Evolutionary conservation across 2,888 invertebrate genomes (phyloP), one percentile per base, ranked within the genome.

Genomic region (Temnothorax unifasciatus): DNA sequence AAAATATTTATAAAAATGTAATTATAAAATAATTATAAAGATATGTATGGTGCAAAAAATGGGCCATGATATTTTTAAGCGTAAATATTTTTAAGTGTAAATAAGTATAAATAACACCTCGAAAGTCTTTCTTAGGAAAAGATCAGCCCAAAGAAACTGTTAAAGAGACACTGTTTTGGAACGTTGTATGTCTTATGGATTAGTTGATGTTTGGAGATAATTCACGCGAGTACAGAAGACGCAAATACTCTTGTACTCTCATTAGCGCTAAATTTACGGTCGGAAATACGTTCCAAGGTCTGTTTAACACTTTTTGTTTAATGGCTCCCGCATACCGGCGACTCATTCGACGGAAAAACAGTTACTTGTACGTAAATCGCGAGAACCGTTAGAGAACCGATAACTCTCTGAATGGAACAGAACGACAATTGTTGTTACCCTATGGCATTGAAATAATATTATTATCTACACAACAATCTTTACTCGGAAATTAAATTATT

Each of bases 261-360:
- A 64, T 75, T 75, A 47, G 34, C 75, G 11, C 11, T 18, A 47
- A 75, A 75, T 47, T 75, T 75, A 64, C 5, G 15, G 13, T 21
- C 38, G 38, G 71, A 3, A 3, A 71, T 54, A 71, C 11, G 75
- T 21, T 63, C 11, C 25, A 75, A 59, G 75, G 44, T 64, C 47
- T 75, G 15, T 47, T 61, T 63, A 47, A 21, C 59, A 34, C 47
- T 75, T 63, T 18, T 75, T 50, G 29, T 21, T 61, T 75, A 75
- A 75, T 44, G 47, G 0, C 47, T 75, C 34, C 63, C 11, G 75
- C 63, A 34, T 63, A 47, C 63, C 57, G 21, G 21, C 21, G 25
- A 29, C 25, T 59, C 25, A 29, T 25, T 57, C 44, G 44, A 1
- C 44, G 59, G n/a, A 59, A 74, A 74, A 74, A 29, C 38, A 74